Conservation (phyloP, 1,140 invertebrate genomes). For the Anastrepha obliqua region DNA sequence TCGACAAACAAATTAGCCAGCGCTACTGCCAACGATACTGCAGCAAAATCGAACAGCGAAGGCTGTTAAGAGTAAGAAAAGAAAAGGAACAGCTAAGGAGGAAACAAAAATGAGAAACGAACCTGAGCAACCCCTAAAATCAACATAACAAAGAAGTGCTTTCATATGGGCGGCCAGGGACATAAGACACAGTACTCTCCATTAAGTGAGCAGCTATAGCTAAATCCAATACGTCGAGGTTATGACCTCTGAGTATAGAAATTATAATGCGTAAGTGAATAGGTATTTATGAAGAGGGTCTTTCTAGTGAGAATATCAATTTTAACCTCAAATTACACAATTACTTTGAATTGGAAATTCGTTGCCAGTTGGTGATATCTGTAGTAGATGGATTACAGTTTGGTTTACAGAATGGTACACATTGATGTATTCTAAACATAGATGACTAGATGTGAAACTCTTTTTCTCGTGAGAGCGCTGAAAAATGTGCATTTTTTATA, state of each 20-base stretch:
- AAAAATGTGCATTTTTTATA: too few species aligned
- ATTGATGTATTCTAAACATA: too few species aligned
- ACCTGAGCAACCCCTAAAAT: conserved; percentile 24
- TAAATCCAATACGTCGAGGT: not conserved
- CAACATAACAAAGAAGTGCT: not conserved
- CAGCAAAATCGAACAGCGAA: not conserved
- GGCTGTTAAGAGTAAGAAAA: not conserved
- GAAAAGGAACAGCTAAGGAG: not conserved
- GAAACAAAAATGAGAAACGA: too few species aligned
- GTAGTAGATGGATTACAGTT: too few species aligned
- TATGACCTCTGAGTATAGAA: conserved; percentile 25
- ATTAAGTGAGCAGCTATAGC: not conserved
- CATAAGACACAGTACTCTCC: not conserved
- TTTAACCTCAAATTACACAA: too few species aligned
- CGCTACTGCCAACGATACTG: not conserved
- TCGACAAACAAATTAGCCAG: conserved; percentile 28
- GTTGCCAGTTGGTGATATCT: too few species aligned
- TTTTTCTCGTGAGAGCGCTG: too few species aligned
- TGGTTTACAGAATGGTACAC: too few species aligned
- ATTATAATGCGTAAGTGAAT: not conserved
- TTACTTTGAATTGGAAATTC: too few species aligned
- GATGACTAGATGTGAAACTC: too few species aligned
- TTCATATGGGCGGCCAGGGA: not conserved
- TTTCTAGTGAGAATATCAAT: too few species aligned
- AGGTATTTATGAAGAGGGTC: too few species aligned